Conservation (phyloP, 2,888 invertebrate genomes). For the Athripsodes cinereus region DNA sequence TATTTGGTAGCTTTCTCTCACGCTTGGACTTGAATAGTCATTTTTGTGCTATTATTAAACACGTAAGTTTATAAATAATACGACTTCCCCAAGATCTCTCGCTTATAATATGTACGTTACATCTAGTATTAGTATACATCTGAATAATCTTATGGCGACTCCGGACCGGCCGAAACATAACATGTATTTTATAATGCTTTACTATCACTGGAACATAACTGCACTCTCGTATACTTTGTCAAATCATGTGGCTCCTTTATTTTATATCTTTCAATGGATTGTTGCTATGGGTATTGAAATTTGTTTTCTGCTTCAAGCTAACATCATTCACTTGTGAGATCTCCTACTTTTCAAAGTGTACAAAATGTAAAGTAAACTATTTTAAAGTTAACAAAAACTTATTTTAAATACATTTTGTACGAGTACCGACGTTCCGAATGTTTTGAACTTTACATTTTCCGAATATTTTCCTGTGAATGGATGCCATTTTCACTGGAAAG, state of each 20-base stretch:
- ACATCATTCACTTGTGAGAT: too few species aligned
- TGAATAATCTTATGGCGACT: slow-evolving; percentile 1
- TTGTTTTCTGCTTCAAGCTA: too few species aligned
- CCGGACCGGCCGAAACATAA: neutral
- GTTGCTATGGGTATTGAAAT: too few species aligned
- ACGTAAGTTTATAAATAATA: slow-evolving; percentile 53
- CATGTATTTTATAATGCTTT: neutral
- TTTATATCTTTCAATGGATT: too few species aligned
- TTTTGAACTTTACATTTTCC: too few species aligned
- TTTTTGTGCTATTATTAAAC: slow-evolving; percentile 52
- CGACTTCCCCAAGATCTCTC: slow-evolving; percentile 43
- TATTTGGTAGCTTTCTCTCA: slow-evolving; percentile 54
- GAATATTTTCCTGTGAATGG: slow-evolving; percentile 41
- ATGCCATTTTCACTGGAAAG: slow-evolving; percentile 42
- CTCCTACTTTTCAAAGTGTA: too few species aligned
- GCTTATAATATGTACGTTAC: slow-evolving; percentile 38
- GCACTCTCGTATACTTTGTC: too few species aligned
- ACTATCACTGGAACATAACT: neutral
- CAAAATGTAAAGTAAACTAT: too few species aligned
- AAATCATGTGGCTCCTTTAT: too few species aligned
- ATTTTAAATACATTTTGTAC: too few species aligned
- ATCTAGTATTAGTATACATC: neutral
- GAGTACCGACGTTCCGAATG: too few species aligned
- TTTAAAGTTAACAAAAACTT: too few species aligned
- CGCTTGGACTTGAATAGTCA: slow-evolving; percentile 53